Evolutionary conservation across 2,888 invertebrate genomes (phyloP), one percentile per base, ranked within the genome.

Genomic region (Trypoxylon attenuatum): DNA sequence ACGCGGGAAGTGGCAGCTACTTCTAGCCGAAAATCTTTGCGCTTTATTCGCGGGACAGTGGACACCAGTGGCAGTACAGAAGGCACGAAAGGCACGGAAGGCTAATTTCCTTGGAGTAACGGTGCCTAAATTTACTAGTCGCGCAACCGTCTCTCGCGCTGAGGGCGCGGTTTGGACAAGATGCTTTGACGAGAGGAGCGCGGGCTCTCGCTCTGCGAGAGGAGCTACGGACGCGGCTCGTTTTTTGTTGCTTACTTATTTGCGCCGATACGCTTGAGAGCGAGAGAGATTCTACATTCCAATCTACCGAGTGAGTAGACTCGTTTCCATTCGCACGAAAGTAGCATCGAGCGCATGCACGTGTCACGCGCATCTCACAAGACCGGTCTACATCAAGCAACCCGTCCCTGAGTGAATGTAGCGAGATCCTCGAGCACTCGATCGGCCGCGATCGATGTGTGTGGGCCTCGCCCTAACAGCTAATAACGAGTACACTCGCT

Each of bases 391-490:
- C 27, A n/a, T 23, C 23, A 6, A 38, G 13, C 22, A 41, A 25
- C 10, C 13, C 41, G 41, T 51, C 23, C 23, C 27, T 41, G 41
- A 51, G 27, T 13, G 39, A 47, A 29, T 27, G 47, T 46, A 22
- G 23, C 10, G 39, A 39, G 41, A 50, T 39, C 50, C 23, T 21
- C 8, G 18, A 41, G 51, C 18, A n/a, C 41, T 51, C 41, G 51
- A 51, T 51, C 51, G 8, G 10, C 23, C 15, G 41, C 39, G 58
- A 46, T 59, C 59, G 59, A 53, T 27, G 38, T 42, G 22, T 41
- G 25, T 25, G 58, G 52, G 22, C 52, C 22, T 8, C 23, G n/a
- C 46, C 38, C 45, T n/a, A n/a, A n/a, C n/a, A 25, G 10, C 43
- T 43, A 51, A 56, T 41, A 15, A 13, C 43, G 18, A 15, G 8